phyloP scores from a whole-genome alignment of 2,888 invertebrate species.

The Oasisia sp. region DNA sequence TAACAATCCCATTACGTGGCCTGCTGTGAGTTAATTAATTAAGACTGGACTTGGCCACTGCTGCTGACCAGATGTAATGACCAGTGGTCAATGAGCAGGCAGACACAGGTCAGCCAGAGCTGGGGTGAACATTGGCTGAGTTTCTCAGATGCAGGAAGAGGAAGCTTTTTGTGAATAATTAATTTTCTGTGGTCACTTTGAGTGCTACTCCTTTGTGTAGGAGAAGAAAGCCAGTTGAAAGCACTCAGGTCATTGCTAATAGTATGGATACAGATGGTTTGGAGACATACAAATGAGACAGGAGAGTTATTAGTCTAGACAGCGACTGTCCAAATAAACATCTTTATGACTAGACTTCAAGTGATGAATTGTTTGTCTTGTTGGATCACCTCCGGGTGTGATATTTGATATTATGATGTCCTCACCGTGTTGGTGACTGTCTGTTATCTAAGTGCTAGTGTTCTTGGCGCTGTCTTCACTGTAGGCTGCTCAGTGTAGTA shows the following conservation, averaged over 20 bases:
- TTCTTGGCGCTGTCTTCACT: not conserved
- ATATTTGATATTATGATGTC: not conserved
- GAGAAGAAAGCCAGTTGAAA: no score
- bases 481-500: not conserved
- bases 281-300: not conserved
- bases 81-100: not conserved
- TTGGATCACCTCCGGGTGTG: not conserved
- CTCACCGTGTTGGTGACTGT: not conserved
- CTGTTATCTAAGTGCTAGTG: not conserved
- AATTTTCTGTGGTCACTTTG: not conserved
- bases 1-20: not conserved
- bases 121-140: not conserved
- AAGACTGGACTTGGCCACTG: not conserved
- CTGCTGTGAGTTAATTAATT: slow-evolving; percentile 3
- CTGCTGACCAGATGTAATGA: not conserved
- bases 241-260: no score
- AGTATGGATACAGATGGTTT: not conserved
- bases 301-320: not conserved
- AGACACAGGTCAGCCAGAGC: not conserved
- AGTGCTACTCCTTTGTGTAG: no score
- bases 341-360: not conserved
- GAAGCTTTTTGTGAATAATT: not conserved
- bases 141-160: not conserved
- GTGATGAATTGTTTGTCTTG: not conserved
- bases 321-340: not conserved